Base-by-base conservation (phyloP, 2,888 invertebrate genomes). In the Saturnia japonica region DNA sequence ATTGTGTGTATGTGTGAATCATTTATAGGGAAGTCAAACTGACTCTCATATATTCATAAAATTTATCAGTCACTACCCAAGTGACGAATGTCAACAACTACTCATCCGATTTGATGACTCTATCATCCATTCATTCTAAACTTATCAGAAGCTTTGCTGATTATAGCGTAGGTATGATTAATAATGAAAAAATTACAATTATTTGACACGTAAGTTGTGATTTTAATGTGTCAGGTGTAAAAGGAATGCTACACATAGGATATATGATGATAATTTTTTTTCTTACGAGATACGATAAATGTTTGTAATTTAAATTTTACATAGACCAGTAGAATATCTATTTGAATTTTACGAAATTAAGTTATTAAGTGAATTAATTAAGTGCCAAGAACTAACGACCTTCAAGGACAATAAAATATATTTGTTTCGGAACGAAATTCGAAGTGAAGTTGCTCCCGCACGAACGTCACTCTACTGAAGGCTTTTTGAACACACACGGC, bases 61-160 rank as follows among this genome's bases (percentile, higher is more conserved):
- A 28, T 2, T 0, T 28, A 60, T 28, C 57, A 60, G 57, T 60
- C 57, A 60, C 14, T 60, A 14, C 57, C 28, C 14, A 14, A 28
- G 25, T 28, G 19, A 60, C 14, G 57, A 28, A 28, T 60, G 28
- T 60, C 57, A 60, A 60, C 57, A 60, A 60, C 28, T 60, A 60
- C 57, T 60, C 28, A 60, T 60, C 57, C 57, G 14, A 60, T 12
- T 28, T 28, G 57, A 60, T 60, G 57, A 60, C 28, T 28, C 57
- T 28, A 60, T 28, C 2, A 60, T 28, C n/a, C 28, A 60, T 60
- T 25, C 12, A 54, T 54, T 54, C 54, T 54, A 22, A 54, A 28
- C 7, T 60, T 60, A 25, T 60, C 57, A 54, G 54, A n/a, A 54
- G 54, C 22, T 25, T 25, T 28, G 14, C 28, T 4, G 28, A 28